A percentile compares a stretch with the other conserved stretches of the same genome.
These are phyloP conservation scores for Mungos mungo DNA, from an alignment of 2,113 vertebrate species.

Conservation along the genomic window DNA sequence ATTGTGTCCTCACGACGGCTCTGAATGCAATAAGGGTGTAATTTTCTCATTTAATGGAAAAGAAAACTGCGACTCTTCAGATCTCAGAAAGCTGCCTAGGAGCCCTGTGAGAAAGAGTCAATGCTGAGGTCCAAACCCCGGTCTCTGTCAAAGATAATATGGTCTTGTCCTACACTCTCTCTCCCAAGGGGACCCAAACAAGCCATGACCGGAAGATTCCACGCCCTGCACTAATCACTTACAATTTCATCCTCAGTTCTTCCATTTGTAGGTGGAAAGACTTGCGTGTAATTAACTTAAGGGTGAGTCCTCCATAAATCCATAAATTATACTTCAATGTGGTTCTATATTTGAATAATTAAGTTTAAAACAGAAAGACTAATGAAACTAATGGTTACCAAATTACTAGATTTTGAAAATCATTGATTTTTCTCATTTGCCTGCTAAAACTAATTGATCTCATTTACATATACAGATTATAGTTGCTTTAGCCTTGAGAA, in stretches of 20 bases:
- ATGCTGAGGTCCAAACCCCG: not conserved
- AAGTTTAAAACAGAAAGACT: slow-evolving; percentile 84
- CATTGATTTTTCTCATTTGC: slow-evolving; percentile 85
- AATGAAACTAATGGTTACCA: slow-evolving; percentile 87
- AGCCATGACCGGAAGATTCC: not conserved
- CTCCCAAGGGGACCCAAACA: not conserved
- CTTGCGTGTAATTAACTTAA: slow-evolving; percentile 82
- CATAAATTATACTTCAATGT: slow-evolving; percentile 74
- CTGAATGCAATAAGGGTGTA: not conserved
- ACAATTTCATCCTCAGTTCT: slow-evolving; percentile 36
- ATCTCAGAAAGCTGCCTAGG: not conserved
- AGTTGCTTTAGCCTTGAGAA: slow-evolving; percentile 82
- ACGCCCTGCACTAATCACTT: not conserved
- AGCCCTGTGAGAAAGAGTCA: not conserved
- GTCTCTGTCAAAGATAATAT: not conserved
- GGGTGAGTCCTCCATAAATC: slow-evolving; percentile 78
- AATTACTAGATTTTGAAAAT: slow-evolving; percentile 86
- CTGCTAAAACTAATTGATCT: slow-evolving; percentile 85
- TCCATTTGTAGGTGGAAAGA: slow-evolving; percentile 67
- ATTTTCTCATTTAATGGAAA: not conserved
- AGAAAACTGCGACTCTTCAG: not conserved
- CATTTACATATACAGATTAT: slow-evolving; percentile 84
- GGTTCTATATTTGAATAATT: slow-evolving; percentile 83
- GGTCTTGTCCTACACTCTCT: not conserved
- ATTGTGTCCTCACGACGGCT: not conserved